Conservation (phyloP, 2,113 vertebrate species). For the Cyprinodon tularosa region DNA sequence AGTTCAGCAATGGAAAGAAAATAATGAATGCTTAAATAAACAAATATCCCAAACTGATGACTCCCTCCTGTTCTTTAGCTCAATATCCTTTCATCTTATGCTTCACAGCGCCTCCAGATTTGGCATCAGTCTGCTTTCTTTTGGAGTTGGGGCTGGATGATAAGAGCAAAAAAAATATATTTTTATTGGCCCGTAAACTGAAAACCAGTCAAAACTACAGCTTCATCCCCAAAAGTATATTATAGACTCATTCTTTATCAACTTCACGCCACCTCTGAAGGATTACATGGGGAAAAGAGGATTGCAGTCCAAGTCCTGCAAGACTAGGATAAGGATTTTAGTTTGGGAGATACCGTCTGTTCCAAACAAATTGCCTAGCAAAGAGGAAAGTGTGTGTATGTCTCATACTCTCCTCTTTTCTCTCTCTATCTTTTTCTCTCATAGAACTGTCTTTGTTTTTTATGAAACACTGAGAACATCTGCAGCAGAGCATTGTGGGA, state of each 20-base stretch:
- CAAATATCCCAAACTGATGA: neutral
- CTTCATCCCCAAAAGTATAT: slow-evolving; percentile 35
- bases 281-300: slow-evolving; percentile 34
- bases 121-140: neutral
- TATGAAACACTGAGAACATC: neutral
- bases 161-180: slow-evolving; percentile 20
- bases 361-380: slow-evolving; percentile 22
- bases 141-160: slow-evolving; percentile 2
- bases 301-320: slow-evolving; percentile 30
- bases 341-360: slow-evolving; percentile 31
- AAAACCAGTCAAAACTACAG: neutral
- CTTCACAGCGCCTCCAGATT: slow-evolving; percentile 7
- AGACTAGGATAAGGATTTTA: slow-evolving; percentile 15
- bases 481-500: slow-evolving; percentile 20
- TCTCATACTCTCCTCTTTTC: neutral
- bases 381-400: neutral
- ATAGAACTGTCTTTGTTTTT: neutral
- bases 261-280: slow-evolving; percentile 16
- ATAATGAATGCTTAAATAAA: neutral
- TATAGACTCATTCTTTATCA: slow-evolving; percentile 32
- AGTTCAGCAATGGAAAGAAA: neutral
- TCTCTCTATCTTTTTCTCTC: neutral
- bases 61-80: neutral
- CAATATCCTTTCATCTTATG: neutral
- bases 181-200: slow-evolving; percentile 28